Base-by-base conservation (phyloP, 2,888 invertebrate species). In the Tenthredo scrophulariae region DNA sequence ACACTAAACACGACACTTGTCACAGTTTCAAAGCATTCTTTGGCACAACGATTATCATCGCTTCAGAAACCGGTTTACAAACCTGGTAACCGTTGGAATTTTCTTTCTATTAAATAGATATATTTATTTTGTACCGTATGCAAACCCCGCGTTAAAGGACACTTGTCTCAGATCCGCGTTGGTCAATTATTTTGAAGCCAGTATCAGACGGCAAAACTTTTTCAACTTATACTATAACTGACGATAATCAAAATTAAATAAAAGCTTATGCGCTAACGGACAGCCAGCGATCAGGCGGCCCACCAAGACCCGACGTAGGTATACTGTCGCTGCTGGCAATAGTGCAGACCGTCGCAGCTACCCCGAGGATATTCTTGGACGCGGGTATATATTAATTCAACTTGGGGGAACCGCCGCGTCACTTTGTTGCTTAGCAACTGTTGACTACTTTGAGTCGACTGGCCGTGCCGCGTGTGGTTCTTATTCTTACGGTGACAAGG, bases 381-480 rank as follows among this genome's bases (percentile, higher is more conserved):
- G 88, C 85, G 86, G 87, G 91, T 90, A 88, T 83, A 26, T 90
- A 91, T 90, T 91, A 91, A 91, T 91, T 91, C 90, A 89, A 90
- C 89, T 90, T 90, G 87, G 88, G 88, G 89, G 87, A 87, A 89
- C 88, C 88, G 88, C 88, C 87, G 89, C 90, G 90, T 90, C 88
- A 85, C 88, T 84, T 86, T 87, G 92, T 92, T 92, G 92, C 92
- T 86, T 91, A 91, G 92, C 92, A 92, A 92, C 91, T 90, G 87
- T 85, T 58, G 67, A 80, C 77, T 77, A 54, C 77, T 40, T 43
- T 29, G 40, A 74, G 54, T 54, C 54, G 77, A 50, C 15, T 50
- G 50, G 37, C n/a, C 54, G 54, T 29, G 10, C 46, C 50, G 77
- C 77, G 77, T 77, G 77, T 18, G 33, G n/a, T 54, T 50, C 50